A percentile compares a stretch with the other conserved stretches of the same genome.
phyloP scores from a whole-genome alignment of 2,113 vertebrate species.

The Crotalus tigris region DNA sequence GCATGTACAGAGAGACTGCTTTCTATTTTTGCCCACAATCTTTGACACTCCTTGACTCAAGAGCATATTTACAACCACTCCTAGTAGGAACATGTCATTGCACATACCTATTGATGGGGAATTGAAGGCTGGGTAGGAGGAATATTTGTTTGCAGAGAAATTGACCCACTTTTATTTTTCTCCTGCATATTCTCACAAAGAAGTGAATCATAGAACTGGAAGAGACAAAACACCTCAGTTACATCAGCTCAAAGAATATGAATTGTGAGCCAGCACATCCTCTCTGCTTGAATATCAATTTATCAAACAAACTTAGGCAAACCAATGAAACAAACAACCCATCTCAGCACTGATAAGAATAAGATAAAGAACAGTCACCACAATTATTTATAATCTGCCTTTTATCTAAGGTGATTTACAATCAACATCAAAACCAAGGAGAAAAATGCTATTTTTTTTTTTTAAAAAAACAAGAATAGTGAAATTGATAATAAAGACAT shows the following conservation, averaged over 20 bases:
- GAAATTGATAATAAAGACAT: background rate
- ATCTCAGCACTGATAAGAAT: background rate
- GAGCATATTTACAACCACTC: background rate
- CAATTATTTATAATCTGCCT: background rate
- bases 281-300: background rate
- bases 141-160: background rate
- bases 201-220: background rate
- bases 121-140: background rate
- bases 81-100: conserved; percentile 3
- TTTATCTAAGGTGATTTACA: background rate
- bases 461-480: background rate
- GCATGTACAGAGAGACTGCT: background rate
- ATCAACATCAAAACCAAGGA: background rate
- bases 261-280: background rate
- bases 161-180: background rate
- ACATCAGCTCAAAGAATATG: background rate
- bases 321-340: background rate
- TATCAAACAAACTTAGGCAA: background rate
- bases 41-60: background rate
- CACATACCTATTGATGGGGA: background rate
- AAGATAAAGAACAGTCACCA: background rate
- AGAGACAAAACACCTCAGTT: background rate
- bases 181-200: background rate
- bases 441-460: background rate
- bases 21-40: conserved; percentile 14